Percentiles rank a stretch among this genome's conserved stretches.
phyloP scores from a whole-genome alignment of 1,140 invertebrate genomes.

The Pararge aegeria region DNA sequence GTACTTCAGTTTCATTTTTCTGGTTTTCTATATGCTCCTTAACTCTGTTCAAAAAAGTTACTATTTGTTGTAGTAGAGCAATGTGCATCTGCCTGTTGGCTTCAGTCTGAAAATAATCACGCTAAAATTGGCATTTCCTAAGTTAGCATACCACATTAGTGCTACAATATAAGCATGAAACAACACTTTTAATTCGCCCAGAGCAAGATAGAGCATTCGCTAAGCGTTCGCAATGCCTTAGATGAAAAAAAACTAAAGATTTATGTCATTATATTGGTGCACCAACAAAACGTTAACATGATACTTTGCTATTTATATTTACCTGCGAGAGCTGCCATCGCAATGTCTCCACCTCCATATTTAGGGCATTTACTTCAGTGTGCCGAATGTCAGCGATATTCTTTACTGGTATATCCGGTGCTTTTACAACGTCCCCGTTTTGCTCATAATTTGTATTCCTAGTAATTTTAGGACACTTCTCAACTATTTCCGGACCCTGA shows the following conservation, averaged over 20 bases:
- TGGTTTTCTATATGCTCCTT: slow-evolving; percentile 82
- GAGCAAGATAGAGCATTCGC: slow-evolving; percentile 24
- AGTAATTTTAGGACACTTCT: slow-evolving; percentile 58
- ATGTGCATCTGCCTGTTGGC: slow-evolving; percentile 89
- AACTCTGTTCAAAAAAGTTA: slow-evolving; percentile 86
- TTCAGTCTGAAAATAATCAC: slow-evolving; percentile 83
- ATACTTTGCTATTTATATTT: not conserved
- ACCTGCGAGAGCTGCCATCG: slow-evolving; percentile 92
- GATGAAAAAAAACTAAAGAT: not conserved
- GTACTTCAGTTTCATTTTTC: slow-evolving; percentile 37
- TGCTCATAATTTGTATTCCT: slow-evolving; percentile 49
- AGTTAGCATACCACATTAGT: not conserved
- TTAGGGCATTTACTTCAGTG: slow-evolving; percentile 84
- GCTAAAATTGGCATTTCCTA: slow-evolving; percentile 39
- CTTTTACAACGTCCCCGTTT: slow-evolving; percentile 45
- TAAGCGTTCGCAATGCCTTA: slow-evolving; percentile 30
- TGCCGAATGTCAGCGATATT: slow-evolving; percentile 45
- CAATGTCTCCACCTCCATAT: slow-evolving; percentile 88
- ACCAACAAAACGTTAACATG: slow-evolving; percentile 35
- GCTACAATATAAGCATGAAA: not conserved
- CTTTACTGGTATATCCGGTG: slow-evolving; percentile 42
- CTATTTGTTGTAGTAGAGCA: slow-evolving; percentile 88
- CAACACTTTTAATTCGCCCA: slow-evolving; percentile 9
- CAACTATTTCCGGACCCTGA: slow-evolving; percentile 68
- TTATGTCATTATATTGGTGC: slow-evolving; percentile 41